Conservation (phyloP, 2,888 invertebrate genomes). For the Vesta saturnalis region DNA sequence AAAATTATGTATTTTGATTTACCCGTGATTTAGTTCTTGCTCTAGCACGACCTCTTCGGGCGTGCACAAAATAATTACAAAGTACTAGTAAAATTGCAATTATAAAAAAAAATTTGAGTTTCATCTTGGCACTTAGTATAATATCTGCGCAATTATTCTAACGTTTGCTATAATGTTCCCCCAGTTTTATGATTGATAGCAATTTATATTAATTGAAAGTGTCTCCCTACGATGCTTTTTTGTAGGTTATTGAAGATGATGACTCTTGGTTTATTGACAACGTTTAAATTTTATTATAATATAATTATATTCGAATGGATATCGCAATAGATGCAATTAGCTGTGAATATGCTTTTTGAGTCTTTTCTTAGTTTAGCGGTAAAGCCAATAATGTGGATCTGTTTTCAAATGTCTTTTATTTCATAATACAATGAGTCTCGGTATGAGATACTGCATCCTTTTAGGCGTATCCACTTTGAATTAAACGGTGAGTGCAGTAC, state of each 20-base stretch:
- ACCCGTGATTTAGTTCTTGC: constrained; percentile 80
- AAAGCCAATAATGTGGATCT: no score
- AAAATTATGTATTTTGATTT: neutral
- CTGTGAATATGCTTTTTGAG: no score
- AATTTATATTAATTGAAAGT: constrained; percentile 37
- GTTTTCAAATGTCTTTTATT: no score
- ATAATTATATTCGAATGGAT: no score
- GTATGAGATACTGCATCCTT: no score
- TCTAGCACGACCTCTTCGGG: constrained; percentile 76
- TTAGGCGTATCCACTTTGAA: no score
- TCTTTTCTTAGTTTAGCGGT: no score
- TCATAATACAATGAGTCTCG: no score
- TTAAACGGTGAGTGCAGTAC: no score
- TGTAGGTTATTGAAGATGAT: constrained; percentile 25
- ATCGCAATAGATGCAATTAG: no score
- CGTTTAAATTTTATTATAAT: constrained; percentile 30
- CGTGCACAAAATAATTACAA: constrained; percentile 55
- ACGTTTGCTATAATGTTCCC: constrained; percentile 27
- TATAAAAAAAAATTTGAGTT: constrained; percentile 44
- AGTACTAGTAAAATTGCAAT: constrained; percentile 36
- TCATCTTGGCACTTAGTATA: constrained; percentile 46
- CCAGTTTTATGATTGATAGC: constrained; percentile 23
- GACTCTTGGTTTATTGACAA: constrained; percentile 12
- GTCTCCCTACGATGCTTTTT: constrained; percentile 26
- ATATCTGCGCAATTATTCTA: constrained; percentile 24